Conservation (phyloP, 1,140 invertebrate genomes). For the Heliconius congener region DNA sequence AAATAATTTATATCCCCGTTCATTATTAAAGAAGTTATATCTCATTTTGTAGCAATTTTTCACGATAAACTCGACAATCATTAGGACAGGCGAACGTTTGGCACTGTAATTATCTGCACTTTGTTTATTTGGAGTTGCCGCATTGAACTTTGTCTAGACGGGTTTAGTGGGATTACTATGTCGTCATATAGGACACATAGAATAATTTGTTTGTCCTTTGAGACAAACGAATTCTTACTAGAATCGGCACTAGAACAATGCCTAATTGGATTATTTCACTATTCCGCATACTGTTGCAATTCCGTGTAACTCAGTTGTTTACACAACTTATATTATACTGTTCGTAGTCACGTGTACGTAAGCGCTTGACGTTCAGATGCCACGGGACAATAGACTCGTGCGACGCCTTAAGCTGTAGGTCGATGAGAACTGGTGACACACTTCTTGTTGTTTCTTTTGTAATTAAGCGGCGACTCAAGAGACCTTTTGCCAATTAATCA, state of each 20-base stretch:
- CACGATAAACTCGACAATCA: constrained; percentile 2
- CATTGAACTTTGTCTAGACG: no score
- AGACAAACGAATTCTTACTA: no score
- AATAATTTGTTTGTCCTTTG: no score
- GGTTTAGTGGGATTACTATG: no score
- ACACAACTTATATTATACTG: constrained; percentile 12
- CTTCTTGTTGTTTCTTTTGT: constrained; percentile 35
- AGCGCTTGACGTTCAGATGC: constrained; percentile 37
- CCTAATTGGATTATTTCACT: background rate
- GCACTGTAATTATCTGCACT: background rate
- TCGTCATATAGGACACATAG: no score
- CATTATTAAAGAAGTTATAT: constrained; percentile 36
- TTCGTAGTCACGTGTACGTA: constrained; percentile 17
- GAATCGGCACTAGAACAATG: no score
- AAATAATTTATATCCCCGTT: constrained; percentile 40
- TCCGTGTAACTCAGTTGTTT: background rate
- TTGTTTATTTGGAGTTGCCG: no score
- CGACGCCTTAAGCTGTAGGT: constrained; percentile 39
- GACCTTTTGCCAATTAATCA: constrained; percentile 31
- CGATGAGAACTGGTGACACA: constrained; percentile 40
- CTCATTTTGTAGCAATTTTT: constrained; percentile 21
- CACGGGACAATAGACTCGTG: constrained; percentile 38
- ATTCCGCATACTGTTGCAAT: background rate
- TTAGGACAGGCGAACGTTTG: background rate
- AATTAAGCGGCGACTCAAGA: constrained; percentile 5